Evolutionary conservation across 2,888 invertebrate species (phyloP), one percentile per base, ranked within the genome.

Genomic region (Xanthorhoe spadicearia): DNA sequence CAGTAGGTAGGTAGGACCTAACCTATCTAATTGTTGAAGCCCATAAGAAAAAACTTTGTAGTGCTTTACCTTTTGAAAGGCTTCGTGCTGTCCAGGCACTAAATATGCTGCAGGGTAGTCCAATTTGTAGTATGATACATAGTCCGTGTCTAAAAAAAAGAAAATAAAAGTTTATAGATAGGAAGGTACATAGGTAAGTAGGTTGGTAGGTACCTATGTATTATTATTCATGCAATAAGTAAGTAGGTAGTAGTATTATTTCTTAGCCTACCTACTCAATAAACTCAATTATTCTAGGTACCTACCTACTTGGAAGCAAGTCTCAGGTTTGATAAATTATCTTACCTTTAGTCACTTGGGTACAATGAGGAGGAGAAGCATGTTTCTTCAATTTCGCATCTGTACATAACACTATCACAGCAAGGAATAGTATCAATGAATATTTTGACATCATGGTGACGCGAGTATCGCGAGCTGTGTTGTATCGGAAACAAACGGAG

Each of bases 71-170:
- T 83, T 82, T 76, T 91, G 91, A 73, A 84, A 88, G 13, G 86
- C 89, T 75, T 89, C 90, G 19, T 76, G 82, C 74, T 89, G 89
- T 7, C 91, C 90, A 1, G 88, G 87, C 58, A 79, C 74, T 23
- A 92, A 81, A 64, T 88, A 90, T 15, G 80, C 83, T 0, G 79
- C 64, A 1, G 90, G 89, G 67, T 91, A 92, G 62, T 84, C 79
- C 51, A 85, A 79, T 66, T 79, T 85, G 64, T 70, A 90, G 28
- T 74, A 77, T 0, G 84, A 81, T 15, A 70, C 67, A 64, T 89
- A 91, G 70, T 90, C 90, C 0, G 91, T 88, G 68, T 84, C 91
- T 92, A 81, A 50, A 84, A 86, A 56, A 35, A 32, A 50, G 38
- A 59, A 28, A 55, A 43, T 13, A 43, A 43, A 43, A 9, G 35